Evolutionary conservation across 2,797 vertebrate species (phyloP).

Genomic region (Acipenser oxyrinchus): DNA sequence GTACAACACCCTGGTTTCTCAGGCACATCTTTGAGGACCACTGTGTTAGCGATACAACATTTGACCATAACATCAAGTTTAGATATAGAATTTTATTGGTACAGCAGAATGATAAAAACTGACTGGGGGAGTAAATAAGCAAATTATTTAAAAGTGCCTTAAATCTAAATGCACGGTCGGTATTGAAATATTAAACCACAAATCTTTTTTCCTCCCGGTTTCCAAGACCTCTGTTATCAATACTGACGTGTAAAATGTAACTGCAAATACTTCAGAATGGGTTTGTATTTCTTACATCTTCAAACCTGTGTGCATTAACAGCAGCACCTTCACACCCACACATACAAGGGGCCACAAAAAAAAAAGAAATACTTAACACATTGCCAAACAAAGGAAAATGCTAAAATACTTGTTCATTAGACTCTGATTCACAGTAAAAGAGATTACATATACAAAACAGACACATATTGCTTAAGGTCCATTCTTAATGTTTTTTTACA

Average conservation of each 20-base stretch:
- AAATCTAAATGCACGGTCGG: slow-evolving; percentile 70
- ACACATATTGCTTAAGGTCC: slow-evolving; percentile 72
- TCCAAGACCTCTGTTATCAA: slow-evolving; percentile 60
- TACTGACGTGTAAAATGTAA: slow-evolving; percentile 66
- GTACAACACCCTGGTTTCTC: no score
- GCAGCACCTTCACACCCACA: slow-evolving; percentile 53
- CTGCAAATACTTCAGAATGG: slow-evolving; percentile 17
- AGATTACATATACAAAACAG: slow-evolving; percentile 62
- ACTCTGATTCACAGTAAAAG: slow-evolving; percentile 66
- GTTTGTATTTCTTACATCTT: slow-evolving; percentile 42
- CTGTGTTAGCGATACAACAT: no score
- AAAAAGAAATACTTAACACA: slow-evolving; percentile 53
- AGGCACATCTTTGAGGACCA: no score
- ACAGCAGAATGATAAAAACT: slow-evolving; percentile 78
- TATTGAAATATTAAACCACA: slow-evolving; percentile 61
- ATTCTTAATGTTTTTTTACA: slow-evolving; percentile 50
- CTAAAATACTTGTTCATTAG: slow-evolving; percentile 55
- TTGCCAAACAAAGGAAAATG: slow-evolving; percentile 52
- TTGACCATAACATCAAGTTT: slow-evolving; percentile 27
- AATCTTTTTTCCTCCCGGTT: background rate
- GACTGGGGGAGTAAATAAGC: slow-evolving; percentile 66
- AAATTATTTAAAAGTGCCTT: slow-evolving; percentile 62
- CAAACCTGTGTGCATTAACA: slow-evolving; percentile 35
- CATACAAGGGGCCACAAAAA: slow-evolving; percentile 54
- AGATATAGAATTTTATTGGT: slow-evolving; percentile 83